Evolutionary conservation across 2,888 invertebrate species (phyloP), one percentile per base, ranked within the genome.

Genomic region (Sylvicola cinctus): DNA sequence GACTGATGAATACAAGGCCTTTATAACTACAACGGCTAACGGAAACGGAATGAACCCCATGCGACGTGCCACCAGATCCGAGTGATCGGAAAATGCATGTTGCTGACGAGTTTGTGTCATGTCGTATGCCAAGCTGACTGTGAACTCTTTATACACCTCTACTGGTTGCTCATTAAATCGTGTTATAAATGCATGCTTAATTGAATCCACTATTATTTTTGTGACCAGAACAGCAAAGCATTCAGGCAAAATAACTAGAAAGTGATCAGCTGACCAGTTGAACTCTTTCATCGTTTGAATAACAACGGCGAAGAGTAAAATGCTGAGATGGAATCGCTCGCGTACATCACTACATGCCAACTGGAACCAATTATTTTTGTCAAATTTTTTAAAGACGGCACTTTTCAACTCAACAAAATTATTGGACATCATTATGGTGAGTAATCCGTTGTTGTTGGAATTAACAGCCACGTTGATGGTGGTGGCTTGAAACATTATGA

Each of bases 401-500:
- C 95, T 88, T 62, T 99, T 98, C 32, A 98, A 63, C 57, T 98
- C 98, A n/a, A 98, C 93, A 66, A 99, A 99, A 66, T 99, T 99
- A 56, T 98, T 99, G 7, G 96, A 95, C 79, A 99, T 91, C 90
- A 99, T 95, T 42, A 98, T 96, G 13, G 95, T 95, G 11, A 99
- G 69, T 16, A 99, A 67, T 32, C 93, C 87, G 56, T 96, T 95
- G 57, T 96, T 98, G 54, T 90, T 95, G 0, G 96, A 93, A 59
- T 99, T 99, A 46, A 99, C 91, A 10, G 98, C 98, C 35, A 99
- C 98, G 63, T 96, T 98, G 13, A 99, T 64, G 8, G 95, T 93
- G 28, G 96, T 95, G 16, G 95, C 95, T 77, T 98, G 87, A 49
- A 88, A 78, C 50, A 93, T 65, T 27, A 93, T 87, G 44, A 93